Conservation (phyloP, 2,113 vertebrate genomes). For the Megaleporinus macrocephalus region DNA sequence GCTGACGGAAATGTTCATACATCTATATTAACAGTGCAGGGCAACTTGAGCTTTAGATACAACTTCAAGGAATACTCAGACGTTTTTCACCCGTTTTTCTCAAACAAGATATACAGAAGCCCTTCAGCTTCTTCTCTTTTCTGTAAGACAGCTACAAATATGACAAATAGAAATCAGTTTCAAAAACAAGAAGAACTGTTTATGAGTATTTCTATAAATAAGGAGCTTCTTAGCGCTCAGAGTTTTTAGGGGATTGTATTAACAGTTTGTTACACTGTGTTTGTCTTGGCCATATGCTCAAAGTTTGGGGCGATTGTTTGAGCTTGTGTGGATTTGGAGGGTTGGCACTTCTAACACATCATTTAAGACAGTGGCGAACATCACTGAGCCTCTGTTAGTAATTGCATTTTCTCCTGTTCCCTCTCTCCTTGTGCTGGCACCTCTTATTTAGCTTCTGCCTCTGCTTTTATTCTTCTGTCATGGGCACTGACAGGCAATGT, state of each 20-base stretch:
- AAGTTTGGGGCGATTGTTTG: slow-evolving; percentile 4
- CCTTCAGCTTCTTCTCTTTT: too few species aligned
- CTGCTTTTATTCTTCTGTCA: slow-evolving; percentile 50
- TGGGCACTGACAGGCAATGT: slow-evolving; percentile 43
- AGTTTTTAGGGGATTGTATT: not conserved
- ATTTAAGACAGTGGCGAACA: slow-evolving; percentile 35
- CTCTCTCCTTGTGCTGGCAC: slow-evolving; percentile 23
- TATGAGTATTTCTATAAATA: too few species aligned
- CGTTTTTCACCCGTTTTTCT: not conserved
- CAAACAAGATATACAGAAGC: too few species aligned
- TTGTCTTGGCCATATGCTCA: not conserved
- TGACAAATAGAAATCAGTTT: not conserved
- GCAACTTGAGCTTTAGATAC: not conserved
- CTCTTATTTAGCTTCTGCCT: slow-evolving; percentile 52
- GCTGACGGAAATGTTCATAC: slow-evolving; percentile 16
- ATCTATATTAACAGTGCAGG: slow-evolving; percentile 2
- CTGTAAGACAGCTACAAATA: not conserved
- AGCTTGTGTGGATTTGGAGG: not conserved
- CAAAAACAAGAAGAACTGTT: too few species aligned
- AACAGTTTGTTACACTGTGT: not conserved
- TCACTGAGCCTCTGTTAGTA: slow-evolving; percentile 23
- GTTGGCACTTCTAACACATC: slow-evolving; percentile 37
- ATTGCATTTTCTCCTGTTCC: slow-evolving; percentile 56
- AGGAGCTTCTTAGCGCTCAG: not conserved
- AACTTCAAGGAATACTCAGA: not conserved